Base-by-base conservation (phyloP, 2,888 invertebrate species). In the Leptinotarsa peninsularis region DNA sequence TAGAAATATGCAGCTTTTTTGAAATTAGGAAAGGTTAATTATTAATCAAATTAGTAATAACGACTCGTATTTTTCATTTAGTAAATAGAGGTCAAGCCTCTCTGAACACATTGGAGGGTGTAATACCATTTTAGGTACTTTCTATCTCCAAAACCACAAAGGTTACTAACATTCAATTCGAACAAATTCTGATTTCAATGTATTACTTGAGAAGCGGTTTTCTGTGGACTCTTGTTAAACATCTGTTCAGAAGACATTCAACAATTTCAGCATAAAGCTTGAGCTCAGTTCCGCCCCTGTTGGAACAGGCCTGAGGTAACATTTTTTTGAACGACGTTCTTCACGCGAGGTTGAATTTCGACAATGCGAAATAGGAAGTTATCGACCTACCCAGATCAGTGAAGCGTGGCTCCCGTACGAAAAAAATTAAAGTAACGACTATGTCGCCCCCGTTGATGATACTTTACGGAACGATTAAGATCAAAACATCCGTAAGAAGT, bases 301-400 rank as follows among this genome's bases (percentile, higher is more conserved):
- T 17, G 21, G 1, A 67, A 18, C 5, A 27, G 60, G 17, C 27
- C 5, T 27, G 27, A 60, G 60, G 54, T 60, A 68, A 54, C 54
- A 33, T 33, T 68, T 21, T 52, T 33, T 15, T 21, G 43, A 56
- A 58, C 21, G 67, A 4, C 52, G 54, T 66, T 67, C 49, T 71
- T 74, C 75, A 80, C 78, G 82, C 77, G 79, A 74, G 77, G 80
- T 66, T 78, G 81, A 60, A 52, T 79, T 77, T 75, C 67, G 77
- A 82, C 82, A 82, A 82, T 82, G 78, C 75, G 43, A 78, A 76
- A 77, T 76, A 76, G 79, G 79, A 79, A 79, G 79, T 78, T 67
- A 73, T 71, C 77, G 74, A 79, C 78, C 76, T 68, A 79, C 75
- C 77, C 74, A 75, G 71, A 74, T 70, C 78, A 69, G 71, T 78